Base-by-base conservation (phyloP, 2,113 vertebrate genomes). In the Sapajus apella region DNA sequence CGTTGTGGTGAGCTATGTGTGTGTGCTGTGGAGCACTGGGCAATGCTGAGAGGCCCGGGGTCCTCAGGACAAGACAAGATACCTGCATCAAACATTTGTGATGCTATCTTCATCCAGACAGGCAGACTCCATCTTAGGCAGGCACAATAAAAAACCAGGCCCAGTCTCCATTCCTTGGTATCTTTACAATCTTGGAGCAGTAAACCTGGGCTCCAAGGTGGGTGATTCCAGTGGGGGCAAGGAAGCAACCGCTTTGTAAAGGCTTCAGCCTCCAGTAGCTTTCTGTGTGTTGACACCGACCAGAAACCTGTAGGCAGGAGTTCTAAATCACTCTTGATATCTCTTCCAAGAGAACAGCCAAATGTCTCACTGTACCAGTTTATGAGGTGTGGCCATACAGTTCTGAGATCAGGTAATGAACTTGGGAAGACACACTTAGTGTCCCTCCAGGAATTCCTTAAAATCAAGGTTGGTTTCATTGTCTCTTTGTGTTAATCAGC, bases 261-360 rank as follows among this genome's bases (percentile, higher is more conserved):
- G 88, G 52, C 52, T 43, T 27, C 14, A 2, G 4, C 81, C 47
- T 89, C 30, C 50, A 43, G 47, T 47, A 85, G 76, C 72, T 96
- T 61, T 50, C 14, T 10, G 1, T 1, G 37, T 52, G 10, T 43
- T 52, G 76, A 90, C n/a, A 21, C 43, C 21, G 45, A 72, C 87
- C 9, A 2, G 94, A 95, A 94, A 80, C 72, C 56, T 11, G 2
- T 47, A 16, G 0, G 17, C n/a, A 12, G 47, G 37, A 47, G 52
- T 72, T 84, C 95, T 97, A 94, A 97, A 96, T 97, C 92, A 96
- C 77, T 3, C 56, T n/a, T 37, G 77, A 72, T 35, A 6, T 40
- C 92, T 73, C 77, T 82, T 93, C 52, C 70, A 73, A 72, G 50
- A 0, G 3, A 86, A 82, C 55, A 58, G 95, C 58, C 81, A 79